phyloP scores from a whole-genome alignment of 2,888 invertebrate species.

The Sepiola atlantica region DNA sequence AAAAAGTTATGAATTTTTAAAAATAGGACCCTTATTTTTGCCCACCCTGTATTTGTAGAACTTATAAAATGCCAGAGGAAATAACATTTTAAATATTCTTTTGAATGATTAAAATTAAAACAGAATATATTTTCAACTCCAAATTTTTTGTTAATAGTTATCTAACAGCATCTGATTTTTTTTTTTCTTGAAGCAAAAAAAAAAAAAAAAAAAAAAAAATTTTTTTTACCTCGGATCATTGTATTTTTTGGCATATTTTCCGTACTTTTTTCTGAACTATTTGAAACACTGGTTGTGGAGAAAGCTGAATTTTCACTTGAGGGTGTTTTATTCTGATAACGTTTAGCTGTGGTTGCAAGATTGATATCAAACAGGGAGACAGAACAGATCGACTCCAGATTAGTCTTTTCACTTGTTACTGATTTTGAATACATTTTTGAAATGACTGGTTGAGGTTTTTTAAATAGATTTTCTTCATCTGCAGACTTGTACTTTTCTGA shows the following conservation, averaged over 20 bases:
- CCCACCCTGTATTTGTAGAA: too few relatives aligned
- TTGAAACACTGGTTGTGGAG: neutral
- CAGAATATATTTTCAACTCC: neutral
- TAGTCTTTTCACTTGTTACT: neutral
- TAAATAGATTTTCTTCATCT: neutral
- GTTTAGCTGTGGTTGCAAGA: neutral
- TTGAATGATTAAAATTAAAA: neutral
- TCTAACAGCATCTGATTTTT: neutral
- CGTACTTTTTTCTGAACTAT: neutral
- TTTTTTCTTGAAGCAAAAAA: neutral
- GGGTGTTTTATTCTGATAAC: neutral
- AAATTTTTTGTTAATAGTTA: neutral
- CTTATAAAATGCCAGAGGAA: too few relatives aligned
- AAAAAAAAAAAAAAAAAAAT: neutral
- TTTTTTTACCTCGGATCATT: neutral
- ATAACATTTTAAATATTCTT: neutral
- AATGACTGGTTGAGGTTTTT: neutral
- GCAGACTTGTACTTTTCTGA: neutral
- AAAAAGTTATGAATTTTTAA: too few relatives aligned
- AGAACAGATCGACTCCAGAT: neutral
- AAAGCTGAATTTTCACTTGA: neutral
- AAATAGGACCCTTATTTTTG: too few relatives aligned
- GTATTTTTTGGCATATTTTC: neutral
- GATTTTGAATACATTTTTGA: neutral
- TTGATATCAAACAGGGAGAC: neutral